phyloP scores from a whole-genome alignment of 2,797 vertebrate genomes.

The Poliocrania exsul region DNA sequence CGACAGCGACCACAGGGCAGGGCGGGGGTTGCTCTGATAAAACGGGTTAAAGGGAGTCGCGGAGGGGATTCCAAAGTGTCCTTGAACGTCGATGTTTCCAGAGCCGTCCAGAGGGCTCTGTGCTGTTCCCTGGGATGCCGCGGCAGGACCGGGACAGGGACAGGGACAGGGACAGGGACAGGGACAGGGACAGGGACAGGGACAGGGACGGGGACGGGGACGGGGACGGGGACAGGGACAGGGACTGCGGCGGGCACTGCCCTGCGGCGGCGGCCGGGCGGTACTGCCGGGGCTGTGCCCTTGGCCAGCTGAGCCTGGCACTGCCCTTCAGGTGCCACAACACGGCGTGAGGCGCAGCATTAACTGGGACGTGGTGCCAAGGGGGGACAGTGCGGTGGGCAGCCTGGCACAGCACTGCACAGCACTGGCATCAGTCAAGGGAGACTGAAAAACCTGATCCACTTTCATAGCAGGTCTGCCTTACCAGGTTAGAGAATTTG shows the following conservation, averaged over 20 bases:
- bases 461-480: background rate
- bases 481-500: background rate
- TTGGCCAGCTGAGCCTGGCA: background rate
- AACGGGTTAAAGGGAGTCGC: no score
- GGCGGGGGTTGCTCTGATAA: background rate
- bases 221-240: no score
- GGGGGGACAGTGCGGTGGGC: background rate
- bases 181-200: no score
- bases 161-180: no score
- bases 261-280: accelerated
- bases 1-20: accelerated
- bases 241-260: accelerated
- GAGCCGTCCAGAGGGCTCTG: accelerated
- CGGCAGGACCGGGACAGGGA: accelerated
- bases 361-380: background rate
- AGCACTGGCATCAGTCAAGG: no score
- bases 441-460: background rate
- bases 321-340: background rate
- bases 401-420: background rate
- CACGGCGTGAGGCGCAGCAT: accelerated
- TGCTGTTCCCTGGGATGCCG: background rate
- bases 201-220: no score
- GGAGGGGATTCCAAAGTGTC: background rate
- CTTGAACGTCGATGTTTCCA: background rate
- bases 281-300: background rate